Evolutionary conservation across 2,113 vertebrate species (phyloP).

Genomic region (Pardalotus punctatus): DNA sequence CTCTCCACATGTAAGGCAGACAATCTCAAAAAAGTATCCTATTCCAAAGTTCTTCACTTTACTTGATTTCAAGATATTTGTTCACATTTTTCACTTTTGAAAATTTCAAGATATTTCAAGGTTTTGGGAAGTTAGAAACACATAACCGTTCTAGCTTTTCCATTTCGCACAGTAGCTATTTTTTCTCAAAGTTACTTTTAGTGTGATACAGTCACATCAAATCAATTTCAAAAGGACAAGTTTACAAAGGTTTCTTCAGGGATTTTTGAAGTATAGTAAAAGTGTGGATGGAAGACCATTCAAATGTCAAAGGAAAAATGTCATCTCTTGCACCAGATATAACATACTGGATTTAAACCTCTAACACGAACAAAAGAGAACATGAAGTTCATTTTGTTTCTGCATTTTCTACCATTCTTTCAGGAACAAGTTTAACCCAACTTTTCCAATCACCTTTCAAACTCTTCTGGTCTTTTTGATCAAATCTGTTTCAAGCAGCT

Average conservation of each 20-base stretch:
- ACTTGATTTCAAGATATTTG: not conserved
- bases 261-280: not conserved
- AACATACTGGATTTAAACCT: not conserved
- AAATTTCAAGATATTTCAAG: not conserved
- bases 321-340: not conserved
- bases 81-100: not conserved
- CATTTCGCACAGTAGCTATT: not conserved
- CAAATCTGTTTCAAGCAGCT: not conserved
- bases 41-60: not conserved
- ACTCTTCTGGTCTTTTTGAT: not conserved
- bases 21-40: not conserved
- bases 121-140: not conserved
- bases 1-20: not conserved
- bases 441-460: not conserved
- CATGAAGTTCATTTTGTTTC: not conserved
- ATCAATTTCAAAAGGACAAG: not conserved
- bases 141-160: not conserved
- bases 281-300: not conserved
- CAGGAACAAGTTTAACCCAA: not conserved
- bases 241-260: not conserved
- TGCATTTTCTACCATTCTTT: not conserved
- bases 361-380: not conserved
- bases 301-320: not conserved
- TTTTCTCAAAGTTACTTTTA: not conserved
- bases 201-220: not conserved